Percentiles rank a stretch among this genome's conserved stretches.
These are phyloP conservation scores for Acanthis flammea DNA, from an alignment of 2,797 vertebrate species.

Conservation along the genomic window DNA sequence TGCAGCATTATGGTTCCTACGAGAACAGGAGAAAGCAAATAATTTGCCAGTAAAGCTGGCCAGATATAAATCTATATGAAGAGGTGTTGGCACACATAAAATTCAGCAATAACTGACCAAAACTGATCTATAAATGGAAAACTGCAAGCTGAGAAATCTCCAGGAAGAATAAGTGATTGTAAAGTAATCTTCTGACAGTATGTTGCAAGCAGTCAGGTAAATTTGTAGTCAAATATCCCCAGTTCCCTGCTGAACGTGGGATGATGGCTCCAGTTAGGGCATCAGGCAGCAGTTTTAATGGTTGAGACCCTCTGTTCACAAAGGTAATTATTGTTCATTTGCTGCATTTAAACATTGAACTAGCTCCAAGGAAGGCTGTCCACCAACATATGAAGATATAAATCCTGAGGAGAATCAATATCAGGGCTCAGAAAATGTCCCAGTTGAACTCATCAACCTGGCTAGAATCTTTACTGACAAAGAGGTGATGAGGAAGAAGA, in stretches of 20 bases:
- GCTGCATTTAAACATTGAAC: not conserved
- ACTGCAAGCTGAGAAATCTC: not conserved
- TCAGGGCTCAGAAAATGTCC: not conserved
- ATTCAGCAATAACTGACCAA: not conserved
- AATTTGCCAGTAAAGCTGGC: not conserved
- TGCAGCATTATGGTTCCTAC: not conserved
- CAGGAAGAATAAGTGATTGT: not conserved
- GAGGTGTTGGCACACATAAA: not conserved
- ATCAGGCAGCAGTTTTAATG: not conserved
- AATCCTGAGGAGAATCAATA: not conserved
- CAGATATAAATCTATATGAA: not conserved
- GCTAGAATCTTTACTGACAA: not conserved
- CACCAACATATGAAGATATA: not conserved
- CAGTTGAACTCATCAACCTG: not conserved
- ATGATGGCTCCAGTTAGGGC: not conserved
- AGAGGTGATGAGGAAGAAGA: not conserved
- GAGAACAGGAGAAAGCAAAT: not conserved
- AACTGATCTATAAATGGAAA: not conserved
- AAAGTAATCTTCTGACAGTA: not conserved
- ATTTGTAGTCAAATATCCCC: not conserved
- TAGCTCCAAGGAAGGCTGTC: not conserved
- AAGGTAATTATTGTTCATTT: not conserved
- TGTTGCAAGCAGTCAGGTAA: not conserved
- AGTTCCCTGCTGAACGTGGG: not conserved
- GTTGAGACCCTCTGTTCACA: not conserved